Evolutionary conservation across 2,888 invertebrate species (phyloP), one percentile per base, ranked within the genome.

Genomic region (Melolontha melolontha): DNA sequence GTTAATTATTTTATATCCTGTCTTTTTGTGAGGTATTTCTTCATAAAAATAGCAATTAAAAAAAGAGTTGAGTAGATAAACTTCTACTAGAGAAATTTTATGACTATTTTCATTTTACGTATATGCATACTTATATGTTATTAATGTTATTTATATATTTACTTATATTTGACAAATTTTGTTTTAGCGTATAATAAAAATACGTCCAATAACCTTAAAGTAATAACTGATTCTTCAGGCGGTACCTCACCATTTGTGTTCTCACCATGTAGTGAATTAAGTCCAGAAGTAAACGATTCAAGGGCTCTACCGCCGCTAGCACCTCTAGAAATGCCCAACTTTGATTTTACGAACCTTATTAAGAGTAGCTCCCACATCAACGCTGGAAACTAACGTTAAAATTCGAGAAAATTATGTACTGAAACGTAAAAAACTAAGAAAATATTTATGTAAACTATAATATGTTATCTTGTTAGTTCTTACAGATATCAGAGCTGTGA

Each of bases 281-380:
- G 82, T 73, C 81, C 83, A 0, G 83, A 82, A 44, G 75, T 79
- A 17, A 74, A 76, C 40, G 77, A 80, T 5, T 74, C 78, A 16
- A 74, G 77, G 69, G 75, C 74, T 68, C 75, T 87, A 66, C 87
- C 87, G 34, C 82, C 84, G 0, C 79, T 89, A 49, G 85, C 87
- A 39, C 89, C 89, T 6, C 81, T 90, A n/a, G 89, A 89, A 79
- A 85, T 89, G 84, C 89, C 89, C 16, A 83, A 84, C 64, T 88
- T 89, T 77, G 87, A 89, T 76, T 87, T 86, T 77, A 78, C 77
- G 27, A 74, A 62, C 69, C 71, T 73, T 55, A 69, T 72, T 40
- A 74, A 74, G 54, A 69, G 66, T 54, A 65, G 66, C 41, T 59
- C 66, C 16, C 66, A 66, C 52, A 67, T 62, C 39, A 63, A 67